phyloP scores from a whole-genome alignment of 2,888 invertebrate species.

The Platycnemis pennipes region DNA sequence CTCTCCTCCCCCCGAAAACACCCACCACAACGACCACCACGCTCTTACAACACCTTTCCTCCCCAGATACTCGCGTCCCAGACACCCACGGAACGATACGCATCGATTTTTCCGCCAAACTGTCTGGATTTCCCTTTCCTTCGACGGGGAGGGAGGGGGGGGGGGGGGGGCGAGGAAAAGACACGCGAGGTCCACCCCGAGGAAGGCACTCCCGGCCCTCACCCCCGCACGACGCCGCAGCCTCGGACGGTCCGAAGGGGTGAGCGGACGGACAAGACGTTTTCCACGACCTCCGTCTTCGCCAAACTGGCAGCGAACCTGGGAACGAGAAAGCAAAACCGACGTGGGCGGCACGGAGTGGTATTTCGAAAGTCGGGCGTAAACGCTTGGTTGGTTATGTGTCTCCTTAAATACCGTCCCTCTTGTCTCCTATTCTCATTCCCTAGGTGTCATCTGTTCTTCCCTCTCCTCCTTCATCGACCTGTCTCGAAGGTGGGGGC shows the following conservation, averaged over 20 bases:
- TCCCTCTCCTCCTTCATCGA: neutral
- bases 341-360: neutral
- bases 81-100: constrained; percentile 34
- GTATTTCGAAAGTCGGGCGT: constrained; percentile 48
- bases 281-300: neutral
- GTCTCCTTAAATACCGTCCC: constrained; percentile 7
- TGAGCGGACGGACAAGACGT: neutral
- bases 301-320: neutral
- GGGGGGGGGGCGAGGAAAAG: neutral
- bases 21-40: neutral
- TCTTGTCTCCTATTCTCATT: too few species aligned
- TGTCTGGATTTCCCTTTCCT: constrained; percentile 23
- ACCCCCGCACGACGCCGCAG: too few species aligned
- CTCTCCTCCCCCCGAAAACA: neutral
- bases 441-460: too few species aligned
- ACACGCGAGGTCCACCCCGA: neutral
- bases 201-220: neutral
- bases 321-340: neutral
- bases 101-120: constrained; percentile 30
- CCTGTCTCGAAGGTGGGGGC: too few species aligned
- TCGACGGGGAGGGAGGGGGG: neutral
- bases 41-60: neutral
- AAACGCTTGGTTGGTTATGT: constrained; percentile 54
- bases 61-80: neutral
- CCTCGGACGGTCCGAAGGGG: too few species aligned